These are phyloP conservation scores for Dryomyza anilis DNA, from an alignment of 2,888 invertebrate genomes.

Conservation along the genomic window DNA sequence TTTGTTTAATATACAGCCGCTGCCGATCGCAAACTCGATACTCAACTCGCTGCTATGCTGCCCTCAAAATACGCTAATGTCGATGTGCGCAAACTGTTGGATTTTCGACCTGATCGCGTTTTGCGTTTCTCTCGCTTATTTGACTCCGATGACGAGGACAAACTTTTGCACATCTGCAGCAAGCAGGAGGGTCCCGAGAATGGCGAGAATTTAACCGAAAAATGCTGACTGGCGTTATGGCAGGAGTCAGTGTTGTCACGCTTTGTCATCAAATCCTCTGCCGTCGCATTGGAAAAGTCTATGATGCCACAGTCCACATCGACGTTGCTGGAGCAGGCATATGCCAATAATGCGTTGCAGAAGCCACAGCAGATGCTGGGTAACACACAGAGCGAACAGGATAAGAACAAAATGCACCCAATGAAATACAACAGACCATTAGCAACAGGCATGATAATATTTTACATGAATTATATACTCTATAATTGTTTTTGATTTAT, in stretches of 20 bases:
- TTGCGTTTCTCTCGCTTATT: too few species aligned
- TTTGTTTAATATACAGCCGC: too few species aligned
- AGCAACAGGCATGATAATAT: slow-evolving; percentile 47
- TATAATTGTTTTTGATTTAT: not conserved
- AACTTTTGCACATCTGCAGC: too few species aligned
- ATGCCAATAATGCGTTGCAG: slow-evolving; percentile 54
- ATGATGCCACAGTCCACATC: slow-evolving; percentile 53
- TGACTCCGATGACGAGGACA: too few species aligned
- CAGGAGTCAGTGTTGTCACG: slow-evolving; percentile 59
- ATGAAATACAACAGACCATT: slow-evolving; percentile 56
- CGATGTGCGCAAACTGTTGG: too few species aligned
- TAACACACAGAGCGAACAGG: slow-evolving; percentile 44
- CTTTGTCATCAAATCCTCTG: slow-evolving; percentile 56
- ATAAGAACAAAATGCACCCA: slow-evolving; percentile 49
- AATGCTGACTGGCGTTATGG: too few species aligned
- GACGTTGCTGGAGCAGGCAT: slow-evolving; percentile 58
- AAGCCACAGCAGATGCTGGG: slow-evolving; percentile 45
- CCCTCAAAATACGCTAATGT: too few species aligned
- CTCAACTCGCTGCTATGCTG: too few species aligned
- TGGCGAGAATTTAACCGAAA: too few species aligned
- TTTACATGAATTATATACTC: slow-evolving; percentile 34
- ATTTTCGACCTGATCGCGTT: too few species aligned
- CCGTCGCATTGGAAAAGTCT: slow-evolving; percentile 36
- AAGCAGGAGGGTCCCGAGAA: too few species aligned
- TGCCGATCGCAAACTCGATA: too few species aligned